Evolutionary conservation across 2,797 vertebrate genomes (phyloP), one percentile per base, ranked within the genome.

Genomic region (Phoeniculus purpureus): DNA sequence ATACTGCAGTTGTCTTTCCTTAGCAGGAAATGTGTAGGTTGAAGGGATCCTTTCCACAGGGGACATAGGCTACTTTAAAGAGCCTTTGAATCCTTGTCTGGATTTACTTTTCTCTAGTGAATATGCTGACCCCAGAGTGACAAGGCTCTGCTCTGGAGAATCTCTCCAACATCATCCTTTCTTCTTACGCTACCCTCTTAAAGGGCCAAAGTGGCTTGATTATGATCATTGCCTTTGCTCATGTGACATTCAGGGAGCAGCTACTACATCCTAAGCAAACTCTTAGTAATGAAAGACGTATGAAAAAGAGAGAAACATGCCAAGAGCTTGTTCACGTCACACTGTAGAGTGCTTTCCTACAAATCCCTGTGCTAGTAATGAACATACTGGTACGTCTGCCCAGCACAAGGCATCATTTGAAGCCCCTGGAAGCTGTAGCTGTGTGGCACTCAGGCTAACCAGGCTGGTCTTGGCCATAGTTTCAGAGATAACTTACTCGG

Each of bases 71-170:
- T 79, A 10, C 21, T 54, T 19, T 73, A 15, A 45, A 86, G 10
- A 37, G 11, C 2, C 59, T 61, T 8, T 12, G 45, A 86, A 55
- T 62, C 19, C 21, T n/a, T 61, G 78, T 78, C 15, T 3, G 0
- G 26, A 45, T 12, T 3, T 26, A 9, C 15, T 91, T 65, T 82
- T 58, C 32, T 58, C 25, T 43, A 66, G 37, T 26, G 23, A 88
- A 8, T 6, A 37, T 8, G 12, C 59, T 75, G 50, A 68, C 13
- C 0, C 0, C 12, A 37, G 31, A 45, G n/a, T 8, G 26, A 45
- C 29, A 78, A 34, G 16, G 3, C 23, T 64, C 15, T 66, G 43
- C 43, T 89, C 64, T 59, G 27, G 60, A 62, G 8, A 27, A 14
- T n/a, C 60, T n/a, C 10, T 85, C 58, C 31, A 74, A n/a, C 26